These are phyloP conservation scores for Ceriagrion tenellum DNA, from an alignment of 2,888 invertebrate species.

Conservation along the genomic window DNA sequence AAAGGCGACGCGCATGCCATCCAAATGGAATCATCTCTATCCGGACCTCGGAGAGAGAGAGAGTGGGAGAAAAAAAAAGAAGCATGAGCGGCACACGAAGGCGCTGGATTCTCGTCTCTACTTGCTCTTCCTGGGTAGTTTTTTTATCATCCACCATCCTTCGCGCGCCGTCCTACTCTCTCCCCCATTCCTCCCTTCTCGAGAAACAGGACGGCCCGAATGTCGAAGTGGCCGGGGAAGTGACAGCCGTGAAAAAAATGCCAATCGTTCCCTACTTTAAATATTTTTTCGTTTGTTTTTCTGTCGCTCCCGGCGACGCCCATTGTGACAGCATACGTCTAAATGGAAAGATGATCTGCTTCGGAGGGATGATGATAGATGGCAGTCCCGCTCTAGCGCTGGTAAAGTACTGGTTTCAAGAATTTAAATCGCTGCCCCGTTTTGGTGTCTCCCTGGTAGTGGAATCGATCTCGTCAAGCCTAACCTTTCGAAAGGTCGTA, in stretches of 20 bases:
- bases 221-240: constrained; percentile 57
- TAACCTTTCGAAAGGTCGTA: too few species aligned
- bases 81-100: background rate
- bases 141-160: background rate
- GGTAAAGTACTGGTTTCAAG: background rate
- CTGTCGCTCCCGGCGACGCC: constrained; percentile 29
- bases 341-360: constrained; percentile 40
- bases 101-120: constrained; percentile 19
- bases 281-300: constrained; percentile 54
- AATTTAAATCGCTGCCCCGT: background rate
- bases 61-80: background rate
- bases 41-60: background rate
- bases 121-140: background rate
- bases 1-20: background rate
- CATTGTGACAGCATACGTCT: constrained; percentile 48
- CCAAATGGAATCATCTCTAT: constrained; percentile 3
- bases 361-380: constrained; percentile 11
- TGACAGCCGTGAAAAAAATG: constrained; percentile 59
- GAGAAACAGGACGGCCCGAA: background rate
- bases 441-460: background rate
- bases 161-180: background rate
- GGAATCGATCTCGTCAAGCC: background rate
- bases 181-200: background rate
- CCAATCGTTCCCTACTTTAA: background rate
- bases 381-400: background rate